These are phyloP conservation scores for Lycaena phlaeas DNA, from an alignment of 2,888 invertebrate genomes.

Conservation along the genomic window DNA sequence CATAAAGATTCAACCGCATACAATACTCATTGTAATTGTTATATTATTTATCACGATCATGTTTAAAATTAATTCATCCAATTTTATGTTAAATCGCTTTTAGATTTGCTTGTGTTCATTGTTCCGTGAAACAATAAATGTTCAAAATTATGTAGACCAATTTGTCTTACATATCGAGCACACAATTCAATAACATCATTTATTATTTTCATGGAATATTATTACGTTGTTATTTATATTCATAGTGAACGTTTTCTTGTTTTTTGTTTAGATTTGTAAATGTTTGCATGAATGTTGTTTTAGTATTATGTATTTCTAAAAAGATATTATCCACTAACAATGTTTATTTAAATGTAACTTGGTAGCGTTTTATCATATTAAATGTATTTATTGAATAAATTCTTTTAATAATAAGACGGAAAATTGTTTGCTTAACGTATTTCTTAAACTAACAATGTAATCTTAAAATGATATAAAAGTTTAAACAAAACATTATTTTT, in stretches of 20 bases:
- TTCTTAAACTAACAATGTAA: too few relatives aligned
- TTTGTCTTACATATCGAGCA: not conserved
- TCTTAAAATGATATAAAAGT: too few relatives aligned
- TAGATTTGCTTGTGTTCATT: slow-evolving; percentile 59
- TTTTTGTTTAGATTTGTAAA: too few relatives aligned
- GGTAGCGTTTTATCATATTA: too few relatives aligned
- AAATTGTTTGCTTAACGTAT: too few relatives aligned
- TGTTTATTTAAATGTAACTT: not conserved
- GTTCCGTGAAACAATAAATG: slow-evolving; percentile 56
- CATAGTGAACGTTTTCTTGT: not conserved
- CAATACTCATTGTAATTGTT: not conserved
- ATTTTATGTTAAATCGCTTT: slow-evolving; percentile 55
- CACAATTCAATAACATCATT: not conserved
- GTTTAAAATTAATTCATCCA: slow-evolving; percentile 15
- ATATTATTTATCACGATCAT: not conserved
- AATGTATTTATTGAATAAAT: too few relatives aligned
- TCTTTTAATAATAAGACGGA: too few relatives aligned
- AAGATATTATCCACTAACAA: too few relatives aligned
- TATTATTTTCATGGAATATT: not conserved
- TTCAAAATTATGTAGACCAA: slow-evolving; percentile 26
- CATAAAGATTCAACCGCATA: too few relatives aligned
- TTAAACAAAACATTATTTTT: too few relatives aligned
- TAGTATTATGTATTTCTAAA: too few relatives aligned
- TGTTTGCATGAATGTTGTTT: too few relatives aligned
- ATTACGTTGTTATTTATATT: not conserved